Evolutionary conservation across 2,888 invertebrate genomes (phyloP).

Genomic region (Heteromyza rotundicornis): DNA sequence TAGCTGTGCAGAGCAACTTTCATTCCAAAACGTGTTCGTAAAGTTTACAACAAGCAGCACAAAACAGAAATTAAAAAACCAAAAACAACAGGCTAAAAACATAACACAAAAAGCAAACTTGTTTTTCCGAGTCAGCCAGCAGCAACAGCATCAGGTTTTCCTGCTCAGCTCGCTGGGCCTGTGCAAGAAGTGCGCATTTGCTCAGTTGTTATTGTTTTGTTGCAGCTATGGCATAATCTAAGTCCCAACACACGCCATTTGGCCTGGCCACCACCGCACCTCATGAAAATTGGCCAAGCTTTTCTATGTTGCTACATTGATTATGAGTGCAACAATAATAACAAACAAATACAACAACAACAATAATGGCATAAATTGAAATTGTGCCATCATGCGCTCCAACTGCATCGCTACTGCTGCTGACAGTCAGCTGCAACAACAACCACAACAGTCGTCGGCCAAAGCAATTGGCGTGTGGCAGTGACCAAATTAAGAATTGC

Average conservation of each 20-base stretch:
- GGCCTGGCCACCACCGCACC: neutral
- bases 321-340: neutral
- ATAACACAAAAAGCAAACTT: neutral
- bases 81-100: neutral
- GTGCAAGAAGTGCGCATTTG: neutral
- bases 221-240: neutral
- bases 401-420: neutral
- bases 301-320: no score
- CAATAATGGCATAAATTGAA: neutral
- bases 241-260: neutral
- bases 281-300: neutral
- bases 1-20: constrained; percentile 8
- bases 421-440: neutral
- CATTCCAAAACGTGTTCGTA: constrained; percentile 9
- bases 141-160: neutral
- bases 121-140: neutral
- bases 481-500: constrained; percentile 28
- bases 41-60: neutral
- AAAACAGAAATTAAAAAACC: neutral
- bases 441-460: neutral
- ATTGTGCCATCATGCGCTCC: constrained; percentile 4
- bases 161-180: neutral
- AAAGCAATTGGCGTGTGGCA: constrained; percentile 24
- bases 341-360: constrained; percentile 8
- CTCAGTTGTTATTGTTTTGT: constrained; percentile 9